A percentile compares a stretch with the other conserved stretches of the same genome.
Conservation (phyloP, 2,888 invertebrate species). For the Empis stercorea region DNA sequence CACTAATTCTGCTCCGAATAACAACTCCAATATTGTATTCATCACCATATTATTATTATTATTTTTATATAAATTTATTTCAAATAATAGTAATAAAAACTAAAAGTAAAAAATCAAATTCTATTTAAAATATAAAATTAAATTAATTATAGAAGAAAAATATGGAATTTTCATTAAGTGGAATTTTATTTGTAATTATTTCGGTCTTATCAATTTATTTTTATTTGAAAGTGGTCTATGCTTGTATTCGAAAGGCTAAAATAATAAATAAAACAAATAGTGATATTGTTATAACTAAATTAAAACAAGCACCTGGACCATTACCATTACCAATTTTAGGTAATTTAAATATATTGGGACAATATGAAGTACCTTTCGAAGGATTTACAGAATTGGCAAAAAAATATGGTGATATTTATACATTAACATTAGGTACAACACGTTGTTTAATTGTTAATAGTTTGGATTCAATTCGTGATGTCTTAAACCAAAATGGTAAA, state of each 20-base stretch:
- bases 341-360: conserved; percentile 52
- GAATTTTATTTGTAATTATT: conserved; percentile 4
- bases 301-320: conserved; percentile 49
- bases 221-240: conserved; percentile 20
- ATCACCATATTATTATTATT: neutral
- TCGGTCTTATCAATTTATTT: conserved; percentile 3
- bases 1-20: neutral
- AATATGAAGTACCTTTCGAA: conserved; percentile 53
- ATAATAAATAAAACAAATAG: conserved; percentile 11
- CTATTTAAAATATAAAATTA: no score
- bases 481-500: conserved; percentile 64
- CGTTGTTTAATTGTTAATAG: conserved; percentile 65
- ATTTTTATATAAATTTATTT: neutral
- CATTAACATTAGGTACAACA: conserved; percentile 51
- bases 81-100: neutral
- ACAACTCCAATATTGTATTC: neutral
- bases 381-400: conserved; percentile 56
- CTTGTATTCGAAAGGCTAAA: conserved; percentile 19
- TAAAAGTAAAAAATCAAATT: no score
- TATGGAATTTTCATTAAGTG: conserved; percentile 6
- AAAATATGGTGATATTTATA: conserved; percentile 59
- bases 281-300: conserved; percentile 8
- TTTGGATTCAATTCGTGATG: conserved; percentile 56
- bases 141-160: neutral
- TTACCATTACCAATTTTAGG: conserved; percentile 55